Base-by-base conservation (phyloP, 2,888 invertebrate genomes). In the Subacronicta megacephala region DNA sequence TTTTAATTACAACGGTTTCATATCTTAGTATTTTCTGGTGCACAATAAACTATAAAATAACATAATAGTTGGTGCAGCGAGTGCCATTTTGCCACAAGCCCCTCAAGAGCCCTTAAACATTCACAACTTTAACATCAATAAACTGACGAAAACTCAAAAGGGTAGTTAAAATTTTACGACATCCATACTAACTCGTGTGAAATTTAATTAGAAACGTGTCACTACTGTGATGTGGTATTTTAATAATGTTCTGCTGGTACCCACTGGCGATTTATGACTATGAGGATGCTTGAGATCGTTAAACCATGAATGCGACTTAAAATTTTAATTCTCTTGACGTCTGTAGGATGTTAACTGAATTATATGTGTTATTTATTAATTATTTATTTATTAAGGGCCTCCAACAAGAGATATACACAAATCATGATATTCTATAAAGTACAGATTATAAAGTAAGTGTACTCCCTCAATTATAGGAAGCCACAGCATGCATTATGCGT, bases 191-290 rank as follows among this genome's bases (percentile, higher is more conserved):
- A 85, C 87, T 83, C 81, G 87, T 90, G 87, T 86, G 88, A 90
- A 91, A 90, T 90, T 90, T 91, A 91, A 91, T 92, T 90, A 92
- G 88, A 80, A 80, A 82, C 85, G 82, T 84, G 87, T 87, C 84
- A 83, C 81, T 81, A 81, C 75, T 77, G 81, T 84, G 87, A 88
- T 88, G 90, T 72, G 90, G 89, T 88, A 89, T 90, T 90, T 89
- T 89, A 90, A 90, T 90, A 90, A 87, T 84, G 90, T 85, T 84
- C 85, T 84, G 78, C 75, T 80, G 26, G 80, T 80, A 84, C 85
- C 84, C 71, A 47, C 70, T 65, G 78, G 80, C 84, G 81, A 90
- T 89, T 89, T 89, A 89, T 84, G 80, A 77, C 80, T 75, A 74
- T 77, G 79, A 85, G 80, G 76, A 75, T 71, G 78, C 69, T 80